Base-by-base conservation (phyloP, 1,140 invertebrate genomes). In the Callitettix versicolor region DNA sequence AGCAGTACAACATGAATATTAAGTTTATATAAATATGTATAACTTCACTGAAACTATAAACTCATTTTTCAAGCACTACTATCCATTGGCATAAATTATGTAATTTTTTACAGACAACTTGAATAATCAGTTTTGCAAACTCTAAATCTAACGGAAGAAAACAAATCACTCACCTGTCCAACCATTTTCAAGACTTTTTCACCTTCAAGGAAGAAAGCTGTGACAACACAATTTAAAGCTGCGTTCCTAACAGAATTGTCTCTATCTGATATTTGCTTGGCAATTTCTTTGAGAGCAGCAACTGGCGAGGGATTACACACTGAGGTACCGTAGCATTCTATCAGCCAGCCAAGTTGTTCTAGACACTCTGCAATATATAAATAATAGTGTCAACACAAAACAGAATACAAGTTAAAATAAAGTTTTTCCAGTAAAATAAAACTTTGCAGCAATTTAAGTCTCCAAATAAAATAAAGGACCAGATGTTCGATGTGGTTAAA, bases 241-340 rank as follows among this genome's bases (percentile, higher is more conserved):
- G 93, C 93, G 70, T 90, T 96, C 50, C 95, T 76, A 40, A 98
- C 95, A n/a, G 85, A 83, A 72, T 93, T 97, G 71, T 99, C 95
- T 30, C 93, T 73, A 72, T 99, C 95, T 1, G 89, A 85, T 63
- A 99, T 96, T 67, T 96, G 93, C 43, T 86, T 84, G 0, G 93
- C 92, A 15, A 99, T 82, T 73, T 94, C 88, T 68, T 94, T 93
- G 1, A 98, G 47, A 14, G 51, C 43, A 14, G 78, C 79, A 42
- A 79, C 76, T 0, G 86, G 81, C 1, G 81, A 78, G 0, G 87
- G 84, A 64, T 85, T 83, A 69, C 91, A 92, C 41, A 96, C 85
- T n/a, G 76, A 72, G 43, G 91, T 77, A 30, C 92, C 92, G 71
- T 86, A 91, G 48, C 75, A 80, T 68, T 94, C 87, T 57, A 98